These are phyloP conservation scores for Catostomus latipinnis DNA, from an alignment of 2,797 vertebrate genomes.

Conservation along the genomic window DNA sequence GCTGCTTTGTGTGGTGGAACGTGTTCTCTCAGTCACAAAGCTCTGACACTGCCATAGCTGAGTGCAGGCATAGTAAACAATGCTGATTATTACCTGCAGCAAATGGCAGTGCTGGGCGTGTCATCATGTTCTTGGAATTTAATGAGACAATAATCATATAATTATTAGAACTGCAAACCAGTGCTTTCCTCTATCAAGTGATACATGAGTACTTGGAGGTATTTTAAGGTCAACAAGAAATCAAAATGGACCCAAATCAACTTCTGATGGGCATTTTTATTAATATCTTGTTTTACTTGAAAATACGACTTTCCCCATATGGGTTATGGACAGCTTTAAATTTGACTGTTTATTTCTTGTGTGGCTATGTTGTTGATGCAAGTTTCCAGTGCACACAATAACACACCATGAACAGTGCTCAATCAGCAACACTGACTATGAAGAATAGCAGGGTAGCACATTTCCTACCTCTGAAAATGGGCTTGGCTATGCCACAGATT, in stretches of 20 bases:
- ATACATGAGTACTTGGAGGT: background rate
- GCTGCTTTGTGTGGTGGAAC: background rate
- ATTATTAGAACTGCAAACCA: slow-evolving; percentile 1
- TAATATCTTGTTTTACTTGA: no score
- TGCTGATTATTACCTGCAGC: slow-evolving; percentile 33
- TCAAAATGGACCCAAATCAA: no score
- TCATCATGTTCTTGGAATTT: slow-evolving; percentile 32
- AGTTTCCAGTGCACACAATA: slow-evolving; percentile 7
- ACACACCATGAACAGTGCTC: slow-evolving; percentile 57
- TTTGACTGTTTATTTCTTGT: background rate
- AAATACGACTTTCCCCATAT: no score
- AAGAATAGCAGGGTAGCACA: slow-evolving; percentile 53
- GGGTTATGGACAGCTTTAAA: background rate
- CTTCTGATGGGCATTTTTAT: no score
- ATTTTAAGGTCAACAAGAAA: no score
- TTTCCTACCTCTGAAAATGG: slow-evolving; percentile 65
- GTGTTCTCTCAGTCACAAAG: slow-evolving; percentile 7
- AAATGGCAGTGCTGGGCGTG: slow-evolving; percentile 30
- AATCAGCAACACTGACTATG: slow-evolving; percentile 65
- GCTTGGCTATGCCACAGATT: slow-evolving; percentile 30
- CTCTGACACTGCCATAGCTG: slow-evolving; percentile 12
- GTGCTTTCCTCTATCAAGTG: slow-evolving; percentile 15
- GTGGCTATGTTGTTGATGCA: background rate
- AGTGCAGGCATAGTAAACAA: slow-evolving; percentile 39
- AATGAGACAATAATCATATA: slow-evolving; percentile 24